Conservation (phyloP, 1,140 invertebrate species). For the Meloidogyne hapla region DNA sequence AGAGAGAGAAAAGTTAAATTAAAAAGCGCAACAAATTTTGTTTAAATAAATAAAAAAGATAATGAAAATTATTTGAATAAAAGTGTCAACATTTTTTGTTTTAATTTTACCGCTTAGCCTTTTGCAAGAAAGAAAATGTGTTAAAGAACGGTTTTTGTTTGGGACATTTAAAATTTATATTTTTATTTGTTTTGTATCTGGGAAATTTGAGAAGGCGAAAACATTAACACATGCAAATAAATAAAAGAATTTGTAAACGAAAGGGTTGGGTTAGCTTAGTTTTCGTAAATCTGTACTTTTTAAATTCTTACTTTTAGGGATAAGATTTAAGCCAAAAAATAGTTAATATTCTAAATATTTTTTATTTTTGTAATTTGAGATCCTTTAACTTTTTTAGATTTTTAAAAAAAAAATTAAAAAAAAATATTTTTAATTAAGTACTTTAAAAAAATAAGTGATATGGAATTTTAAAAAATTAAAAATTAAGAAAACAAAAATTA, state of each 20-base stretch:
- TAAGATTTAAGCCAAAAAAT: no score
- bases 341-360: no score
- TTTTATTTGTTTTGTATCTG: slow-evolving; percentile 2
- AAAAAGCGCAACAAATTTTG: background rate
- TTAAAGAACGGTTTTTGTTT: background rate
- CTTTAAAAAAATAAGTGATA: no score
- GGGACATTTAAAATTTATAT: background rate
- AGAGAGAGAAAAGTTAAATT: background rate
- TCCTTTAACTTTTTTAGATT: no score
- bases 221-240: background rate
- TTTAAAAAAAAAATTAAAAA: no score
- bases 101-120: background rate
- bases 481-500: no score
- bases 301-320: no score
- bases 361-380: no score
- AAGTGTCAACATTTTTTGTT: background rate
- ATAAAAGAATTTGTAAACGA: background rate
- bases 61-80: background rate
- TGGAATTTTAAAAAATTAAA: no score
- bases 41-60: background rate
- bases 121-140: background rate
- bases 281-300: no score
- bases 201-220: slow-evolving; percentile 1
- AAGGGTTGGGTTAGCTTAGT: background rate
- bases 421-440: no score